Evolutionary conservation across 2,797 vertebrate genomes (phyloP).

Genomic region (Parotocinclus haroldoi): DNA sequence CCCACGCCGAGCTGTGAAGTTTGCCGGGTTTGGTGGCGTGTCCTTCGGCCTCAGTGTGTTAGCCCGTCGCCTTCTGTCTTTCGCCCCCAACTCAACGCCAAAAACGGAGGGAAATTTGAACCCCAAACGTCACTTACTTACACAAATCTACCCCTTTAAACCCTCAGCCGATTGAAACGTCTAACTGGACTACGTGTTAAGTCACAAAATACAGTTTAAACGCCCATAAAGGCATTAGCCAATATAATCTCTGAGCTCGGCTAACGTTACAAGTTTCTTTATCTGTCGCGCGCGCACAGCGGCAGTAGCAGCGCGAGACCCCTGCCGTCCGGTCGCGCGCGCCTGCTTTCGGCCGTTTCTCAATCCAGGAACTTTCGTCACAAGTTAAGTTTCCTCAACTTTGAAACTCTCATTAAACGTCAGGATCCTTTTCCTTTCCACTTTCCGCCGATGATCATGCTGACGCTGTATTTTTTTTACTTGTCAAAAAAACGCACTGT

Average conservation of each 20-base stretch:
- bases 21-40: not conserved
- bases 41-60: constrained; percentile 31
- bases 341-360: not conserved
- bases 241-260: too few species aligned
- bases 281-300: not conserved
- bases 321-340: not conserved
- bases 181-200: too few species aligned
- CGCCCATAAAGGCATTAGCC: too few species aligned
- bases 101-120: too few species aligned
- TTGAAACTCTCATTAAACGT: not conserved
- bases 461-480: too few species aligned
- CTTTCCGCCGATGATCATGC: not conserved
- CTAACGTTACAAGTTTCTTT: too few species aligned
- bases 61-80: not conserved
- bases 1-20: too few species aligned
- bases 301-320: not conserved
- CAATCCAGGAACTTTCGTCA: not conserved
- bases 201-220: too few species aligned
- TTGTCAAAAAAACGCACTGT: too few species aligned
- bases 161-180: too few species aligned
- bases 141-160: too few species aligned
- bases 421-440: not conserved
- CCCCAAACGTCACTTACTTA: not conserved
- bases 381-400: not conserved
- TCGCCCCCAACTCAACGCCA: not conserved